A percentile compares a stretch with the other conserved stretches of the same genome.
These are phyloP conservation scores for Acrobasis consociella DNA, from an alignment of 2,888 invertebrate genomes.

Conservation along the genomic window DNA sequence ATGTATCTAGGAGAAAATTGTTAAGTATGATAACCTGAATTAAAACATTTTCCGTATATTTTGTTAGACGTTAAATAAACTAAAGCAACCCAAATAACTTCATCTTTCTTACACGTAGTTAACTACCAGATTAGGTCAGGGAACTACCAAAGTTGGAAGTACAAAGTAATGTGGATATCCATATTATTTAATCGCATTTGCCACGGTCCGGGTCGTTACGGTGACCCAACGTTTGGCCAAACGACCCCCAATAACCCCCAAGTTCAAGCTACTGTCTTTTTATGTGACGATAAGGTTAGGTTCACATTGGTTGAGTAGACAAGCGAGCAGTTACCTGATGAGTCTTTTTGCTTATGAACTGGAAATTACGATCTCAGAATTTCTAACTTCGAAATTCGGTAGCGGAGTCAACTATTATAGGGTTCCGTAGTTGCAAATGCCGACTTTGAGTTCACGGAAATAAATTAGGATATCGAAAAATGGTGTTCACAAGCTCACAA, in stretches of 20 bases:
- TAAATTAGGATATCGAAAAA: too few species aligned
- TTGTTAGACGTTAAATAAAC: too few species aligned
- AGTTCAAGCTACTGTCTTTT: constrained; percentile 44
- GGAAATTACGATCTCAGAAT: too few species aligned
- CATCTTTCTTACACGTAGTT: background rate
- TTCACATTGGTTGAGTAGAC: constrained; percentile 2
- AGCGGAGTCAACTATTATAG: too few species aligned
- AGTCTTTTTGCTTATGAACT: too few species aligned
- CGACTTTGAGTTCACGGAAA: too few species aligned
- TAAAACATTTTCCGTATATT: too few species aligned
- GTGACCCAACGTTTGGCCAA: constrained; percentile 9
- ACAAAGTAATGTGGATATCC: constrained; percentile 11
- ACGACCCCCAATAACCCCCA: constrained; percentile 32
- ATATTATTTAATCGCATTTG: constrained; percentile 11
- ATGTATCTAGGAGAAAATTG: too few species aligned
- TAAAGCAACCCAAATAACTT: background rate
- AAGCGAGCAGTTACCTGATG: background rate
- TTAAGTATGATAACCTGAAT: too few species aligned
- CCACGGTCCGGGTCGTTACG: constrained; percentile 11
- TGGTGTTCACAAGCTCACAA: too few species aligned
- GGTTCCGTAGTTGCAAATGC: too few species aligned
- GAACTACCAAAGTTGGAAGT: background rate
- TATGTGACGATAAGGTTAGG: constrained; percentile 46
- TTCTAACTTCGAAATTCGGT: too few species aligned
- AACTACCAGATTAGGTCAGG: constrained; percentile 1